phyloP scores from a whole-genome alignment of 2,888 invertebrate species.

The Druceiella hillmani region DNA sequence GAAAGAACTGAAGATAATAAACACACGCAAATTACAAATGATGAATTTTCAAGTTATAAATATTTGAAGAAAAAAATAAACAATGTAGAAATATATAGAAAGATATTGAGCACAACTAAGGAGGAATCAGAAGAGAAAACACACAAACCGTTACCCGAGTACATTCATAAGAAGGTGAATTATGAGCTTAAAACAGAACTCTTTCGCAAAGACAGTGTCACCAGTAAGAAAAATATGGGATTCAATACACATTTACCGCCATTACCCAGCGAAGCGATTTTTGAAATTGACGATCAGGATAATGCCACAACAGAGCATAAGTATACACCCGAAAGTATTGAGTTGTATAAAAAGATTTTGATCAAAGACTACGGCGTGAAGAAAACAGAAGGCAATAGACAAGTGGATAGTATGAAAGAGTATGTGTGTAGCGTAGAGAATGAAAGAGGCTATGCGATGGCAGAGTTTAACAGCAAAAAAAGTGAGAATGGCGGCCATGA shows the following conservation, averaged over 20 bases:
- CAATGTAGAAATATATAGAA: conserved; percentile 13
- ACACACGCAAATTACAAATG: not conserved
- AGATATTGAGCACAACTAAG: conserved; percentile 8
- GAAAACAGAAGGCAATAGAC: conserved; percentile 1
- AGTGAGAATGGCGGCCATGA: not conserved
- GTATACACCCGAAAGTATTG: conserved; percentile 37
- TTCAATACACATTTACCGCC: conserved; percentile 35
- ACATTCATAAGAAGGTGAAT: conserved; percentile 45
- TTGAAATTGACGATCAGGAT: conserved; percentile 30
- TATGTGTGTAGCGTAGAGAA: no score
- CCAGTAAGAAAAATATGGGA: no score
- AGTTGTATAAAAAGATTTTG: conserved; percentile 44
- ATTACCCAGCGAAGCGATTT: conserved; percentile 39
- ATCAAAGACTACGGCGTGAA: conserved; percentile 16
- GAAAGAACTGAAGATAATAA: not conserved
- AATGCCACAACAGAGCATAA: conserved; percentile 31
- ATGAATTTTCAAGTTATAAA: not conserved
- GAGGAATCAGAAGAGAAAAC: conserved; percentile 24
- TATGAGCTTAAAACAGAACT: conserved; percentile 31
- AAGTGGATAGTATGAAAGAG: no score
- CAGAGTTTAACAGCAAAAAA: no score
- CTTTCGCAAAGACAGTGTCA: no score
- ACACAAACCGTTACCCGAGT: conserved; percentile 32
- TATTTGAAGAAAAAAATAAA: conserved; percentile 11
- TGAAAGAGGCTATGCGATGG: no score